Conservation (phyloP, 2,113 vertebrate species). For the Pluvianellus socialis region DNA sequence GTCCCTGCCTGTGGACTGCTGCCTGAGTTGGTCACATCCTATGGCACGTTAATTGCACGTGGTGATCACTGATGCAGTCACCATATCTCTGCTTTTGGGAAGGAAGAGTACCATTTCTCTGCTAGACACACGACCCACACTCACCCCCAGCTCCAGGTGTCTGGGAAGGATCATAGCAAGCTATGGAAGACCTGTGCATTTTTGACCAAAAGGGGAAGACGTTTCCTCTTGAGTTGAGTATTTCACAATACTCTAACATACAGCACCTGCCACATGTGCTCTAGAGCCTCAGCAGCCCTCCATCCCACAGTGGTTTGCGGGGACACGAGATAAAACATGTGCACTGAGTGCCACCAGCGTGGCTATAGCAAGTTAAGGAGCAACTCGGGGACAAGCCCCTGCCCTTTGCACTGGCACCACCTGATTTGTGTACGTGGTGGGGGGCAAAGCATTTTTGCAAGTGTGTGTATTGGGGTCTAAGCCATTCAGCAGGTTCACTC, state of each 20-base stretch:
- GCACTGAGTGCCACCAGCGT: not conserved
- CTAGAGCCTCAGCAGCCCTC: not conserved
- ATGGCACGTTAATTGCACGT: fast-evolving
- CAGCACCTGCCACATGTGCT: not conserved
- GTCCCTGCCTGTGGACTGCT: not conserved
- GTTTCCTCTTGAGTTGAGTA: not conserved
- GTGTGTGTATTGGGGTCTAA: not conserved
- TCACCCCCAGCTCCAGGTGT: not conserved
- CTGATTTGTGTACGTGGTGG: fast-evolving
- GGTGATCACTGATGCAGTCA: not conserved
- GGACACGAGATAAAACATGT: fast-evolving
- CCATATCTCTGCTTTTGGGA: fast-evolving
- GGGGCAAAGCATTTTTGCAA: not conserved
- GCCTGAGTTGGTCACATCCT: not conserved
- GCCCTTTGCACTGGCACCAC: fast-evolving
- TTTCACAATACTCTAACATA: not conserved
- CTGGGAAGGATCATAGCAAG: not conserved
- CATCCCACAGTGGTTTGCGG: not conserved
- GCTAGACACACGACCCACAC: fast-evolving
- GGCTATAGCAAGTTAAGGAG: not conserved
- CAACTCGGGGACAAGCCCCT: fast-evolving
- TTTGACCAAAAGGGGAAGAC: not conserved
- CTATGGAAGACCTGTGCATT: not conserved
- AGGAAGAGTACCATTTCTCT: not conserved
- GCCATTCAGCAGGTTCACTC: not conserved